A percentile compares a stretch with the other conserved stretches of the same genome.
Evolutionary conservation across 2,888 invertebrate species (phyloP).

Genomic region (Euphydryas editha): DNA sequence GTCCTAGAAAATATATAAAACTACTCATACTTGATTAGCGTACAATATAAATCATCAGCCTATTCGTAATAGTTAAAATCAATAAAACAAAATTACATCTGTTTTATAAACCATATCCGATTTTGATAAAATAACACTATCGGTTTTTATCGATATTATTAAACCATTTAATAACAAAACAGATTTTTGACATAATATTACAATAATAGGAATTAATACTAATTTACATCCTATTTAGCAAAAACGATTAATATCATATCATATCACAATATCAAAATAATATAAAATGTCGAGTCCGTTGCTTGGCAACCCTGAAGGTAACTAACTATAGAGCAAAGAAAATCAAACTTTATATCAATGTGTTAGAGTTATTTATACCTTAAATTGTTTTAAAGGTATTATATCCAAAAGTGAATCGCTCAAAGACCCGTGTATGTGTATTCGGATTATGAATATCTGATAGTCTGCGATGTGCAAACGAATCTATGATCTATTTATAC

Average conservation of each 20-base stretch:
- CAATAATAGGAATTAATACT: background rate
- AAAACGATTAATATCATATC: background rate
- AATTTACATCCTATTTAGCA: background rate
- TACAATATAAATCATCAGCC: too few species aligned
- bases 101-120: background rate
- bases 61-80: too few species aligned
- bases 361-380: slow-evolving; percentile 29
- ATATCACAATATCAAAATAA: slow-evolving; percentile 10
- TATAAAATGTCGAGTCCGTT: slow-evolving; percentile 51
- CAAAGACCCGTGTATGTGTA: slow-evolving; percentile 51
- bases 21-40: too few species aligned
- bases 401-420: slow-evolving; percentile 50
- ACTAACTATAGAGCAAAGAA: slow-evolving; percentile 26
- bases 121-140: too few species aligned
- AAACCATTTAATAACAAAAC: background rate
- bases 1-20: too few species aligned
- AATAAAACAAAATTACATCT: background rate
- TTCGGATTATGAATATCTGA: slow-evolving; percentile 47
- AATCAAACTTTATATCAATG: slow-evolving; percentile 33
- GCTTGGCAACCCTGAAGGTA: slow-evolving; percentile 58
- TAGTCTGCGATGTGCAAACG: slow-evolving; percentile 16
- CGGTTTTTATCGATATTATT: background rate
- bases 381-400: slow-evolving; percentile 40
- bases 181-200: background rate
- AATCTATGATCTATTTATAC: slow-evolving; percentile 12